Evolutionary conservation across 2,797 vertebrate species (phyloP), one percentile per base, ranked within the genome.

Genomic region (Arctocebus calabarensis): DNA sequence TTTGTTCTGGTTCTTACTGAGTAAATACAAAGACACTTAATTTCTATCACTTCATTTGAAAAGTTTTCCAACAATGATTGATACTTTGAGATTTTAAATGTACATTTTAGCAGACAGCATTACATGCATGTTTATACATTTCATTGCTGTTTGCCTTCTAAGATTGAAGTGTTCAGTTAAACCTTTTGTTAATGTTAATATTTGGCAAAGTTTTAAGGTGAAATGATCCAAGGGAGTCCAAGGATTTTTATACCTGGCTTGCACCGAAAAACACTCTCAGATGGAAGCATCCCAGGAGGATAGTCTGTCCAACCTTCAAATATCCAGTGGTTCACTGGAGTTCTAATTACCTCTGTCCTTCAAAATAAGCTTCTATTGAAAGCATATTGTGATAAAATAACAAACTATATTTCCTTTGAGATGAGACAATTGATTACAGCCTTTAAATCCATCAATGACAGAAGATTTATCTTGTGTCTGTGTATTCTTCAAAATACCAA

Each of bases 331-430:
- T 94, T 97, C 96, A n/a, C 91, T 96, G 94, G 34, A 12, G 71
- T 93, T 97, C 89, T 97, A 97, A 98, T 98, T 96, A 91, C 92
- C 88, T 59, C 17, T 78, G 98, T 92, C 88, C 82, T 95, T 95
- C 77, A 84, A 97, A 97, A 93, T 82, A 78, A 75, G 86, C 85
- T 97, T 88, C 84, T 25, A n/a, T 19, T 88, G 93, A 19, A 14
- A 97, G 74, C 34, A 79, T 57, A 37, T n/a, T 88, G 52, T 85
- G 91, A 52, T 29, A 29, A 34, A 85, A 66, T 52, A 48, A 78
- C 55, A 83, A 81, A 25, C 0, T 48, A 0, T 71, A 79, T 97
- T 96, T 91, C 3, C 34, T 57, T 2, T 84, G 88, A 97, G 79
- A 85, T 82, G 95, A 96, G 29, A 74, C 17, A 78, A 95, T 93